phyloP scores from a whole-genome alignment of 2,888 invertebrate genomes.

The Melinaea marsaeus region DNA sequence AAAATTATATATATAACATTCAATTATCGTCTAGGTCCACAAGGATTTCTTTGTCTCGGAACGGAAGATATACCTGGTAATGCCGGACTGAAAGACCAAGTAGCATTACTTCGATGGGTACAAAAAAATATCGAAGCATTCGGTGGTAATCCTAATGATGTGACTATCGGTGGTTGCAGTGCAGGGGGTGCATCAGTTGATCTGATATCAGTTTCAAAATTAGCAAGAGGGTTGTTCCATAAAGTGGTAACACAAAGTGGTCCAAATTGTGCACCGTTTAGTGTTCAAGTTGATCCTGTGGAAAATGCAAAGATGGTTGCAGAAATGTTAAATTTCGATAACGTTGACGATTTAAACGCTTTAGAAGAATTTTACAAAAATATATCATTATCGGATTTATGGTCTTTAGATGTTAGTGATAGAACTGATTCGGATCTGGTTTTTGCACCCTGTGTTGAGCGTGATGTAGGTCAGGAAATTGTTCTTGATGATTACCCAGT shows the following conservation, averaged over 20 bases:
- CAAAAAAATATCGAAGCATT: constrained; percentile 48
- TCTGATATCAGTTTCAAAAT: constrained; percentile 43
- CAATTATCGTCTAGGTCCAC: constrained; percentile 48
- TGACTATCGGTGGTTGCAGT: constrained; percentile 48
- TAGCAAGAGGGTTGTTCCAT: constrained; percentile 45
- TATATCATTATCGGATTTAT: constrained; percentile 35
- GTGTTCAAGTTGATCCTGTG: constrained; percentile 44
- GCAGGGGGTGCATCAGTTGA: constrained; percentile 49
- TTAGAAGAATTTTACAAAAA: constrained; percentile 49
- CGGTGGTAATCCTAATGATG: constrained; percentile 53
- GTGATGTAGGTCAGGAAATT: constrained; percentile 34
- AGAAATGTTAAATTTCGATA: constrained; percentile 34
- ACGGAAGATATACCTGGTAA: constrained; percentile 52
- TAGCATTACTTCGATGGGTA: constrained; percentile 40
- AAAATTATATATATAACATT: constrained; percentile 41
- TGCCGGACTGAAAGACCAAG: constrained; percentile 56
- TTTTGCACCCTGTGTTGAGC: constrained; percentile 40
- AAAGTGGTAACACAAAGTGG: constrained; percentile 51
- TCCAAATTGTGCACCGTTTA: constrained; percentile 34
- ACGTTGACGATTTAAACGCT: constrained; percentile 38
- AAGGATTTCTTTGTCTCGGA: constrained; percentile 51
- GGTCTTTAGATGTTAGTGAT: constrained; percentile 23
- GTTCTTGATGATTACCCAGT: constrained; percentile 43
- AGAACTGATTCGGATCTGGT: constrained; percentile 28
- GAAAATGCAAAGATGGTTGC: constrained; percentile 45